Evolutionary conservation across 2,888 invertebrate genomes (phyloP), one percentile per base, ranked within the genome.

Genomic region (Erannis defoliaria): DNA sequence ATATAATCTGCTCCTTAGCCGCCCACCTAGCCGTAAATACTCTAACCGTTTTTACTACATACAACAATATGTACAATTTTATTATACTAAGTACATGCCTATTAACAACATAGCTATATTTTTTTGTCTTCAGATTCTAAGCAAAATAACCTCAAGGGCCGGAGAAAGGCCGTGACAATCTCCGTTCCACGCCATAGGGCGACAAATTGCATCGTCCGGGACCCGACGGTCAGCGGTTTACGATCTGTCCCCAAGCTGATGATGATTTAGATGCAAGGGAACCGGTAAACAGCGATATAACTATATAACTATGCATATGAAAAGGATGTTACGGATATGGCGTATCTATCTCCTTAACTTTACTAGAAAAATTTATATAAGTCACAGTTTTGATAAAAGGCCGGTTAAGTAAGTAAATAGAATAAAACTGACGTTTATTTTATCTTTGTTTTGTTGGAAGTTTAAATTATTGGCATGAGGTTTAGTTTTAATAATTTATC

Each of bases 191-290:
- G 19, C 70, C 63, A 67, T 81, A 64, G 66, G 67, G 68, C 71
- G 67, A 66, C 71, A 71, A 71, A 74, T 73, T 66, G 68, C 68
- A 64, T 58, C 68, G 61, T 66, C 73, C 72, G 73, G 71, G 35
- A 19, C 21, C 35, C 31, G 53, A 64, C 87, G 89, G 89, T 87
- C 89, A 89, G 82, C 81, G 84, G 83, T 90, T 89, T 90, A 90
- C 86, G 89, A 89, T 80, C 81, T 81, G 78, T 85, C 87, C 86
- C 87, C 87, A 84, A 73, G 65, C 84, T 90, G 90, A 93, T 90
- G 89, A 90, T 92, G 92, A 92, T 92, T 90, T 91, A 91, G 89
- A 88, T 89, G 90, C 89, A 88, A 83, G 86, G 82, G 86, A 84
- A 73, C 74, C 82, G 81, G 84, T 85, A 83, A 83, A 82, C 79